These are phyloP conservation scores for Acipenser ruthenus DNA, from an alignment of 2,797 vertebrate genomes.

Conservation along the genomic window DNA sequence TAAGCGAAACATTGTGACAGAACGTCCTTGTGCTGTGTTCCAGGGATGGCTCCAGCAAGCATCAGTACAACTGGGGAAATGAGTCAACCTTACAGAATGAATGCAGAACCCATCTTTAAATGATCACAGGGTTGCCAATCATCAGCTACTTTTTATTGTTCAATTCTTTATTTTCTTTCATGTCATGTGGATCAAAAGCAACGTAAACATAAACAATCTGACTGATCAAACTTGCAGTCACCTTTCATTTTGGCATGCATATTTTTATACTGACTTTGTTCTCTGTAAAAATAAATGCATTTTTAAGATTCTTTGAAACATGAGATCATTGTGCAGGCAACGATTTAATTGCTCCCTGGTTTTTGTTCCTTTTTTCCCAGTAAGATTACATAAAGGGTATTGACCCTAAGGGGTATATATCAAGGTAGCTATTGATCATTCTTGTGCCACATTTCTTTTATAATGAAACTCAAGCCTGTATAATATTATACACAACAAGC, in stretches of 20 bases:
- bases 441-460: too few species aligned
- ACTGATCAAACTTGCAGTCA: conserved; percentile 46
- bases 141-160: conserved; percentile 23
- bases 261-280: conserved; percentile 47
- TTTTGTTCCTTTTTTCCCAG: conserved; percentile 30
- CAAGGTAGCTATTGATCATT: neutral
- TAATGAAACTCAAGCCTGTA: too few species aligned
- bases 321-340: conserved; percentile 14
- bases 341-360: neutral
- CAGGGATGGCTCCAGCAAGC: conserved; percentile 48
- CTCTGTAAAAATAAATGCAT: conserved; percentile 4
- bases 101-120: conserved; percentile 43
- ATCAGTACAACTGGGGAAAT: conserved; percentile 44
- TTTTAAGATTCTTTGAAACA: conserved; percentile 18
- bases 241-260: conserved; percentile 39
- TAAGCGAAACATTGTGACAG: conserved; percentile 70
- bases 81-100: conserved; percentile 16
- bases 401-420: neutral
- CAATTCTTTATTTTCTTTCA: conserved; percentile 25
- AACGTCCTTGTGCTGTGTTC: conserved; percentile 58
- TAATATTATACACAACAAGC: too few species aligned
- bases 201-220: conserved; percentile 38
- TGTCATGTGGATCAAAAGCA: conserved; percentile 57
- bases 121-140: conserved; percentile 62
- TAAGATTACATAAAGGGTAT: neutral